Evolutionary conservation across 2,797 vertebrate species (phyloP).

Genomic region (Melopsittacus undulatus): DNA sequence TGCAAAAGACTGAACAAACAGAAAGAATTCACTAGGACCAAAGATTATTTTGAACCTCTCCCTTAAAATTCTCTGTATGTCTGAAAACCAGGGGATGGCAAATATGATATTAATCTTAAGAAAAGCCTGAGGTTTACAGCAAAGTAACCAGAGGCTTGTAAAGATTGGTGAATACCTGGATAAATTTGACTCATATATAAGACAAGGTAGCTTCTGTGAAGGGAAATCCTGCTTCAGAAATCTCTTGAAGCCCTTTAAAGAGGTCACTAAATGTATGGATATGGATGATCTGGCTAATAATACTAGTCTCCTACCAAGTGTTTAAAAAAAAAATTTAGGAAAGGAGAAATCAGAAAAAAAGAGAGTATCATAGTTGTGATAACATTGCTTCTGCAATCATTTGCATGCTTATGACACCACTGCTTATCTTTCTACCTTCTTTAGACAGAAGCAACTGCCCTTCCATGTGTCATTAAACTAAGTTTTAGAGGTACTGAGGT

Average conservation of each 20-base stretch:
- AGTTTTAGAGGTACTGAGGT: background rate
- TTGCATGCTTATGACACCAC: background rate
- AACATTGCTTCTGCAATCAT: background rate
- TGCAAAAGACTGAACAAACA: background rate
- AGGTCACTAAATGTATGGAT: background rate
- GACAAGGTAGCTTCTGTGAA: background rate
- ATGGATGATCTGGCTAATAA: background rate
- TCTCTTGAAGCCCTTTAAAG: background rate
- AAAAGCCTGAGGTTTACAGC: background rate
- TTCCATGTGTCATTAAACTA: background rate
- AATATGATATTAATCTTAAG: background rate
- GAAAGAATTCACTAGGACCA: background rate
- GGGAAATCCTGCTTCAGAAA: background rate
- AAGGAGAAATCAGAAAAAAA: background rate
- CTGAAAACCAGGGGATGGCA: background rate
- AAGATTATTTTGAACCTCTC: background rate
- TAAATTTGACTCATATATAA: background rate
- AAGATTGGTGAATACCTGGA: background rate
- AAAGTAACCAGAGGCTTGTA: background rate
- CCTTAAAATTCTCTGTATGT: background rate
- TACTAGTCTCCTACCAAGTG: background rate
- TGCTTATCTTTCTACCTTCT: background rate
- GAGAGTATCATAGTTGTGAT: background rate
- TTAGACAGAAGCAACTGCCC: background rate
- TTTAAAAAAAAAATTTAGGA: background rate